A percentile compares a stretch with the other conserved stretches of the same genome.
phyloP scores from a whole-genome alignment of 2,888 invertebrate genomes.

The Fragum whitleyi region DNA sequence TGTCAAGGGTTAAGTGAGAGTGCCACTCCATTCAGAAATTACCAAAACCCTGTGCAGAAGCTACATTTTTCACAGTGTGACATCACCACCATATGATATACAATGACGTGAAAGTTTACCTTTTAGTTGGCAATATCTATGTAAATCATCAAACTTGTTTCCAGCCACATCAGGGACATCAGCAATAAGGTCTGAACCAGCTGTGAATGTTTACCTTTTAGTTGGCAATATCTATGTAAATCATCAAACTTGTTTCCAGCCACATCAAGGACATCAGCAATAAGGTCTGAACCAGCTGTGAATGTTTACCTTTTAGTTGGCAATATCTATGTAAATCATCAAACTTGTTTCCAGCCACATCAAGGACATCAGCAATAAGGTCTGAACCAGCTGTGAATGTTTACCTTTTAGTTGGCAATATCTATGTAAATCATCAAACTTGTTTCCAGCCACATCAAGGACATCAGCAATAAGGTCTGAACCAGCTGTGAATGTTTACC shows the following conservation, averaged over 20 bases:
- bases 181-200: neutral
- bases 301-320: too few relatives aligned
- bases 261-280: neutral
- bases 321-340: conserved; percentile 41
- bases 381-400: conserved; percentile 41
- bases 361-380: neutral
- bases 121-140: conserved; percentile 34
- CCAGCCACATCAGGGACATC: neutral
- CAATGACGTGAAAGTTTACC: too few relatives aligned
- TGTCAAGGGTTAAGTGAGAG: too few relatives aligned
- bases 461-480: neutral
- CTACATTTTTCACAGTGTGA: too few relatives aligned
- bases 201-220: too few relatives aligned
- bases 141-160: conserved; percentile 25
- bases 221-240: conserved; percentile 39
- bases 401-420: conserved; percentile 45
- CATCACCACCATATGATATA: too few relatives aligned
- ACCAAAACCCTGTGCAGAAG: too few relatives aligned
- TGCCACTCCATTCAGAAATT: too few relatives aligned
- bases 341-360: conserved; percentile 10
- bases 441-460: conserved; percentile 2
- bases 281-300: conserved; percentile 34
- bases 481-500: too few relatives aligned
- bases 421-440: conserved; percentile 29
- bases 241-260: conserved; percentile 17